Evolutionary conservation across 1,140 invertebrate genomes (phyloP), one percentile per base, ranked within the genome.

Genomic region (Papilio dardanus): DNA sequence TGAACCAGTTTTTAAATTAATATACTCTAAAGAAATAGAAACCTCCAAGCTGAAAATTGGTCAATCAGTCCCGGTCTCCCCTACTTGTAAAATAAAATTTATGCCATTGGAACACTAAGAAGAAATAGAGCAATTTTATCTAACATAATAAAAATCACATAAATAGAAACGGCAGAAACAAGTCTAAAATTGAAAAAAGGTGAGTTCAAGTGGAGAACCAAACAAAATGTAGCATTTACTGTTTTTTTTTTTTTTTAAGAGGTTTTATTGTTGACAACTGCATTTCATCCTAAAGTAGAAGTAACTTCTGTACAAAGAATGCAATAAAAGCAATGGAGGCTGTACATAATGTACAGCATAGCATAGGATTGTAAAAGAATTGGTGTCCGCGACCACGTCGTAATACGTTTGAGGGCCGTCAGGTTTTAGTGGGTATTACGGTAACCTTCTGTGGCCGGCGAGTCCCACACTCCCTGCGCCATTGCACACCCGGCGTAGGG

Each of bases 21-120:
- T n/a, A n/a, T n/a, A n/a, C n/a, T n/a, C n/a, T n/a, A n/a, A n/a
- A n/a, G n/a, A n/a, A n/a, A n/a, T n/a, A n/a, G n/a, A n/a, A n/a
- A n/a, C n/a, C n/a, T n/a, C n/a, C n/a, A n/a, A n/a, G n/a, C n/a
- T n/a, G n/a, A n/a, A n/a, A n/a, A n/a, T n/a, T n/a, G n/a, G n/a
- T n/a, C n/a, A n/a, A n/a, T n/a, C n/a, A n/a, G n/a, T n/a, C n/a
- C n/a, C n/a, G n/a, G n/a, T n/a, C n/a, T n/a, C n/a, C n/a, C n/a
- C n/a, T 77, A 84, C 54, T 80, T 93, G 65, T 80, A 86, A 69
- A 84, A 88, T 62, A 65, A 79, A 28, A 89, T 91, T 71, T 83
- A 81, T 77, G 81, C 87, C 33, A 91, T 84, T 81, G 89, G 87
- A 62, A 93, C 92, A 62, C 83, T 94, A 31, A 76, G 83, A 76